Conservation (phyloP, 2,797 vertebrate genomes). For the Craterocephalus amniculus region DNA sequence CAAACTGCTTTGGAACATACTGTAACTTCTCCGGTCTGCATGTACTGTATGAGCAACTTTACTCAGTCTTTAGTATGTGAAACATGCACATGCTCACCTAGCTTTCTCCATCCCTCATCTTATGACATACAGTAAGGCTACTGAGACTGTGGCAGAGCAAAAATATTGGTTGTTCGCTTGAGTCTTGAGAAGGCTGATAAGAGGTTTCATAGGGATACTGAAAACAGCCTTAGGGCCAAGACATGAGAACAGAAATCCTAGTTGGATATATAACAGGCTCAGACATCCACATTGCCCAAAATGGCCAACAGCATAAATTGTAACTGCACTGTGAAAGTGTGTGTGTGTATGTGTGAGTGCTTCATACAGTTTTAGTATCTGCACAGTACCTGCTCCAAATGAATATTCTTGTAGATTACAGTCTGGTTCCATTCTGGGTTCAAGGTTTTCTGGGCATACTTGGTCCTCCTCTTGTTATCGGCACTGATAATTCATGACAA, state of each 20-base stretch:
- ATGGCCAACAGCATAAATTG: slow-evolving; percentile 20
- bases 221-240: slow-evolving; percentile 35
- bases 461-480: slow-evolving; percentile 96
- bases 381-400: slow-evolving; percentile 90
- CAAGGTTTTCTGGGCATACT: slow-evolving; percentile 94
- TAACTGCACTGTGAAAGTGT: slow-evolving; percentile 10
- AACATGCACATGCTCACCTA: slow-evolving; percentile 4
- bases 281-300: slow-evolving; percentile 30
- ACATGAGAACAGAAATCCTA: slow-evolving; percentile 33
- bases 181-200: slow-evolving; percentile 40
- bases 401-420: slow-evolving; percentile 99
- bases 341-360: slow-evolving; percentile 11
- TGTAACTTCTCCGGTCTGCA: too few relatives aligned
- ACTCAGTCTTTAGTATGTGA: not conserved
- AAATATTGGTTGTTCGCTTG: slow-evolving; percentile 39
- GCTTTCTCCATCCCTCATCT: not conserved
- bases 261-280: slow-evolving; percentile 22
- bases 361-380: slow-evolving; percentile 13
- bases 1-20: not conserved
- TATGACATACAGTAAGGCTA: slow-evolving; percentile 11
- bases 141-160: slow-evolving; percentile 17
- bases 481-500: slow-evolving; percentile 84
- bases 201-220: slow-evolving; percentile 39
- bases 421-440: slow-evolving; percentile 99
- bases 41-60: not conserved